Percentiles rank a stretch among this genome's conserved stretches.
Conservation (phyloP, 2,888 invertebrate species). For the Elegia similella region DNA sequence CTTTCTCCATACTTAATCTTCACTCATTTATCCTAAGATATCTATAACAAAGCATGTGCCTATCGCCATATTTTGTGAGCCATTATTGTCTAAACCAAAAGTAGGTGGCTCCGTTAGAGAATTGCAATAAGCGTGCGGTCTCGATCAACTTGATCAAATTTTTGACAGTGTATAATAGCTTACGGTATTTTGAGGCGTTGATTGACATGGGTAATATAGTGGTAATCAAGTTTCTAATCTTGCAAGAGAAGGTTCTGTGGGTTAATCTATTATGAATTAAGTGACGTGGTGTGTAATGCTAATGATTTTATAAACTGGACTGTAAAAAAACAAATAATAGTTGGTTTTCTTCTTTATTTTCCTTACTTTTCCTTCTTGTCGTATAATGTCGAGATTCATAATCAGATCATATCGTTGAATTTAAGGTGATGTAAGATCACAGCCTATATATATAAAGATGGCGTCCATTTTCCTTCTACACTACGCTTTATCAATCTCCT, state of each 20-base stretch:
- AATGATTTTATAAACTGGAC: not conserved
- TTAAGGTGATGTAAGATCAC: too few relatives aligned
- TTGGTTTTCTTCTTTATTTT: too few relatives aligned
- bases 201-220: constrained; percentile 29
- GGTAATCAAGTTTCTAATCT: constrained; percentile 6
- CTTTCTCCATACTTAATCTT: constrained; percentile 15
- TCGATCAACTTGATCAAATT: constrained; percentile 40
- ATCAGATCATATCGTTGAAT: too few relatives aligned
- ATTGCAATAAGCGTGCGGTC: constrained; percentile 39
- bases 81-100: constrained; percentile 23
- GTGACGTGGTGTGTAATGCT: not conserved
- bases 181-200: constrained; percentile 50
- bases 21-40: constrained; percentile 8
- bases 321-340: too few relatives aligned
- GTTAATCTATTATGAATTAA: not conserved
- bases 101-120: constrained; percentile 43
- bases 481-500: too few relatives aligned
- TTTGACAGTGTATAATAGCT: constrained; percentile 44
- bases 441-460: too few relatives aligned
- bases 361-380: too few relatives aligned
- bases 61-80: constrained; percentile 14
- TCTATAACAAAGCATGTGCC: constrained; percentile 17
- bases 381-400: too few relatives aligned
- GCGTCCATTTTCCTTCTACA: too few relatives aligned
- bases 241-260: not conserved